phyloP scores from a whole-genome alignment of 2,113 vertebrate species.

The Thymallus thymallus region DNA sequence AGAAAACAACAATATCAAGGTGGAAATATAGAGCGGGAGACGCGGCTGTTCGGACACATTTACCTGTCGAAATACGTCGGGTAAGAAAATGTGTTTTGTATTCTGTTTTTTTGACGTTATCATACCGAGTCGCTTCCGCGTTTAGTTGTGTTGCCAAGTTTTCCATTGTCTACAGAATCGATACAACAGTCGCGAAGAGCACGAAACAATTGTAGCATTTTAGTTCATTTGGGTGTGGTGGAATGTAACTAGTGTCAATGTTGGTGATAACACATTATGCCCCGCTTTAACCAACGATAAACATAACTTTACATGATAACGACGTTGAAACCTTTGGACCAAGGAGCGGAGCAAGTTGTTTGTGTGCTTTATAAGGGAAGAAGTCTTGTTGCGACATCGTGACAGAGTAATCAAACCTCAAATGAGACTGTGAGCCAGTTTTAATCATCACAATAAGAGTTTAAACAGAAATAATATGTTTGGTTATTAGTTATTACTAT shows the following conservation, averaged over 20 bases:
- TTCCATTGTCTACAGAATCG: constrained; percentile 4
- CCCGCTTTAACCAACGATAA: neutral
- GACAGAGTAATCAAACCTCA: neutral
- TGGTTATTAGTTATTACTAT: neutral
- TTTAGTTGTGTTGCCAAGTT: neutral
- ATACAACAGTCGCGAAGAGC: neutral
- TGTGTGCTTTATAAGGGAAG: neutral
- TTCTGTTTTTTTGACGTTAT: no score
- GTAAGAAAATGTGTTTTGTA: constrained; percentile 45
- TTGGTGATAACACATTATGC: neutral
- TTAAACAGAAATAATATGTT: neutral
- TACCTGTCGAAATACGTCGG: constrained; percentile 31
- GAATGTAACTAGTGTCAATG: neutral
- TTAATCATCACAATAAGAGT: neutral
- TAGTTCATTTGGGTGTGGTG: neutral
- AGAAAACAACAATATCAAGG: constrained; percentile 45
- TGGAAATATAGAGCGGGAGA: constrained; percentile 24
- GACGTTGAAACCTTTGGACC: constrained; percentile 13
- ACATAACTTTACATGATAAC: neutral
- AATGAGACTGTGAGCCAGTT: neutral
- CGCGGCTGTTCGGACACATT: neutral
- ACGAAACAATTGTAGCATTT: neutral
- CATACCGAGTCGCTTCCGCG: neutral
- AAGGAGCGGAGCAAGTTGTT: neutral
- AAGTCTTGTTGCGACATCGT: neutral